Evolutionary conservation across 2,113 vertebrate species (phyloP).

Genomic region (Semnornis frantzii): DNA sequence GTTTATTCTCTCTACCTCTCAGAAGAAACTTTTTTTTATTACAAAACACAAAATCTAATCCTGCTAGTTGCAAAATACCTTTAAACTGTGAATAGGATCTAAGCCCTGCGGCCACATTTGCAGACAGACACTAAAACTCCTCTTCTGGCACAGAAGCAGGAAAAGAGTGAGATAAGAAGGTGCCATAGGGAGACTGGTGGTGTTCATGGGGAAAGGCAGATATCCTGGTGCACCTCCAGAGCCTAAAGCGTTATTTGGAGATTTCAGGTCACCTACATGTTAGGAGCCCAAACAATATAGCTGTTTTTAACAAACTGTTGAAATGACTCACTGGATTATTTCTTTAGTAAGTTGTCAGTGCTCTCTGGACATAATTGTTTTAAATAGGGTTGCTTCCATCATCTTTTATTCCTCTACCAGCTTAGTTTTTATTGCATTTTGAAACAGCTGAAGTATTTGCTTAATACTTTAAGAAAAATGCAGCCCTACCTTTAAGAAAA

Average conservation of each 20-base stretch:
- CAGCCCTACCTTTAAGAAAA: constrained; percentile 2
- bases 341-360: background rate
- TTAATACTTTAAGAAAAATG: background rate
- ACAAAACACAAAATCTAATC: background rate
- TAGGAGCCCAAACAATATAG: background rate
- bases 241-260: background rate
- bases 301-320: background rate
- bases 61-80: background rate
- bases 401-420: background rate
- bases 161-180: background rate
- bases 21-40: background rate
- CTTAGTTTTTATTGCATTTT: background rate
- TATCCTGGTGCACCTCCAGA: background rate
- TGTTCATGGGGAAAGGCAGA: background rate
- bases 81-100: background rate
- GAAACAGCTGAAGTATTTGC: background rate
- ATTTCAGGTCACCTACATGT: background rate
- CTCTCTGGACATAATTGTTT: background rate
- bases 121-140: background rate
- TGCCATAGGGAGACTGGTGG: background rate
- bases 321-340: background rate
- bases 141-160: background rate
- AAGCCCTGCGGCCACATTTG: background rate
- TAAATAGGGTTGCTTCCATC: background rate
- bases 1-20: background rate